Evolutionary conservation across 2,888 invertebrate species (phyloP).

Genomic region (Timema cristinae): DNA sequence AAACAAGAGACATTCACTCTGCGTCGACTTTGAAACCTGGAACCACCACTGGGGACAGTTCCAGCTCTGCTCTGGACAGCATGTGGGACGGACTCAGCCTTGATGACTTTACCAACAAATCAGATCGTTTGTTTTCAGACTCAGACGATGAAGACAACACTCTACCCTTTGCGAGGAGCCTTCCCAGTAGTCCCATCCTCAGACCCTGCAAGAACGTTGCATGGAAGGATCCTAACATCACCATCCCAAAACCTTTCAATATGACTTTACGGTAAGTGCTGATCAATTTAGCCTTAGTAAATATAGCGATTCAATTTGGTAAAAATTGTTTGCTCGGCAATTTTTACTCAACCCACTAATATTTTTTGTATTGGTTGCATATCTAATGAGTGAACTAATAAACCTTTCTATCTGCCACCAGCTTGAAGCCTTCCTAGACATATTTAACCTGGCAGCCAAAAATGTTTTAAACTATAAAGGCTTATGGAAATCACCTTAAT

Average conservation of each 20-base stretch:
- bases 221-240: slow-evolving; percentile 43
- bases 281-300: background rate
- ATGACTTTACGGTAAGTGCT: slow-evolving; percentile 60
- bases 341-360: no score
- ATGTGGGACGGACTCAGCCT: slow-evolving; percentile 27
- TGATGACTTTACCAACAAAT: slow-evolving; percentile 25
- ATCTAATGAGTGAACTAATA: no score
- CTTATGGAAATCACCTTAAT: no score
- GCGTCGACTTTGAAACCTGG: slow-evolving; percentile 13
- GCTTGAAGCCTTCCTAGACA: no score
- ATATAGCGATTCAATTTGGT: no score
- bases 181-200: slow-evolving; percentile 49
- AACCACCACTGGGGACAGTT: slow-evolving; percentile 20
- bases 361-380: no score
- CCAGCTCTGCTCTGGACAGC: slow-evolving; percentile 24
- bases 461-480: no score
- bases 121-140: slow-evolving; percentile 25
- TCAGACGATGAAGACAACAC: slow-evolving; percentile 27
- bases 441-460: no score
- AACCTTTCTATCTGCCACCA: no score
- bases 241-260: slow-evolving; percentile 64
- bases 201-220: slow-evolving; percentile 28
- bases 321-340: no score
- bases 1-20: slow-evolving; percentile 21
- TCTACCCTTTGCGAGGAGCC: slow-evolving; percentile 48